Conservation (phyloP, 2,113 vertebrate genomes). For the Cyprinodon variegatus region DNA sequence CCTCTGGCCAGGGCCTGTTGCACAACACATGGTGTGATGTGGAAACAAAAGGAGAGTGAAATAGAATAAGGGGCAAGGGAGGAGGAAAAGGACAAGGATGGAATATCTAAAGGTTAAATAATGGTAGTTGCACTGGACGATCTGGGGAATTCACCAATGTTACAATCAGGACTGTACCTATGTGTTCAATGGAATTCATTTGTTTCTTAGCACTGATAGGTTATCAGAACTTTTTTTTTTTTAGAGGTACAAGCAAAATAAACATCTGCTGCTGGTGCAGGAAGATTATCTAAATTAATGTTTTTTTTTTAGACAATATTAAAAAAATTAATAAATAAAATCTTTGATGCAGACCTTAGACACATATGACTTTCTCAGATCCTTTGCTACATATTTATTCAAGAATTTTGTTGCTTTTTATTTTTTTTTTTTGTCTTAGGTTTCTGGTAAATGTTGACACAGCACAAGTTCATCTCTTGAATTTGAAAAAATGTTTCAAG, state of each 20-base stretch:
- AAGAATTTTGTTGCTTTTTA: too few species aligned
- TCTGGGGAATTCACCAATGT: not conserved
- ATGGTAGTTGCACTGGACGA: not conserved
- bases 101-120: not conserved
- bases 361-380: too few species aligned
- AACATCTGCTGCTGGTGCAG: not conserved
- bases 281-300: not conserved
- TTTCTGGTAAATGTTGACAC: not conserved
- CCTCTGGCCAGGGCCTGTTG: slow-evolving; percentile 67
- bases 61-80: slow-evolving; percentile 34
- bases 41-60: slow-evolving; percentile 46
- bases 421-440: too few species aligned
- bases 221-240: not conserved
- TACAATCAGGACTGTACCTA: not conserved
- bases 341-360: not conserved
- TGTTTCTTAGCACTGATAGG: not conserved
- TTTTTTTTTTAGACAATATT: not conserved
- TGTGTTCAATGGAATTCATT: not conserved
- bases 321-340: not conserved
- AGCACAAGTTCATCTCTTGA: not conserved
- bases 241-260: not conserved
- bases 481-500: not conserved
- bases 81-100: slow-evolving; percentile 1
- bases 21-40: slow-evolving; percentile 65
- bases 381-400: too few species aligned